Conservation (phyloP, 2,797 vertebrate genomes). For the Todus mexicanus region DNA sequence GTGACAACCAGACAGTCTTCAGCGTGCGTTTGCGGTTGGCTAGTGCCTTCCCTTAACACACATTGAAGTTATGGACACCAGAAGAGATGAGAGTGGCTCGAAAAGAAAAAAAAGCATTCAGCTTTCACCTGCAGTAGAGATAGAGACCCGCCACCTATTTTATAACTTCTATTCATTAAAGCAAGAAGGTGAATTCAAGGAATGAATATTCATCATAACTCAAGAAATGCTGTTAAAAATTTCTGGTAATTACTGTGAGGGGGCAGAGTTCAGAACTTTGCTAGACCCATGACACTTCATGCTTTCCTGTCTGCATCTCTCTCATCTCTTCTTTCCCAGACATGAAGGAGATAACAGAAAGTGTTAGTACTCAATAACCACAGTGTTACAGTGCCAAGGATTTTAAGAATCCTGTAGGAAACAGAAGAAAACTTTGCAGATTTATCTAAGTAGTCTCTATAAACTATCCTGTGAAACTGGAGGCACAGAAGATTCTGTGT, state of each 20-base stretch:
- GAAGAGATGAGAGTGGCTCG: neutral
- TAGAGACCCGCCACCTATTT: neutral
- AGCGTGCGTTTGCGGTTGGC: neutral
- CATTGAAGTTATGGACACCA: rapidly evolving
- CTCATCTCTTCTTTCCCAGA: neutral
- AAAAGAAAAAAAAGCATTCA: neutral
- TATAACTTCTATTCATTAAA: neutral
- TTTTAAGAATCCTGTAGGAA: neutral
- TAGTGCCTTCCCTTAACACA: neutral
- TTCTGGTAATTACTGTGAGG: neutral
- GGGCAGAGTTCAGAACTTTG: neutral
- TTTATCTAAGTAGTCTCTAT: neutral
- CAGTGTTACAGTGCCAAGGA: neutral
- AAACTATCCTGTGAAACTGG: neutral
- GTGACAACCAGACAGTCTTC: neutral
- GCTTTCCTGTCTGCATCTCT: neutral
- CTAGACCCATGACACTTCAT: neutral
- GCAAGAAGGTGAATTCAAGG: neutral
- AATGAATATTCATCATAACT: neutral
- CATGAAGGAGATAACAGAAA: neutral
- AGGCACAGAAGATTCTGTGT: neutral
- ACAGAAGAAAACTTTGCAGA: neutral
- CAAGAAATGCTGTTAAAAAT: neutral
- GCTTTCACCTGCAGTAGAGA: neutral
- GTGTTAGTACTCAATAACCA: neutral